Base-by-base conservation (phyloP, 2,113 vertebrate genomes). In the Gyps fulvus region DNA sequence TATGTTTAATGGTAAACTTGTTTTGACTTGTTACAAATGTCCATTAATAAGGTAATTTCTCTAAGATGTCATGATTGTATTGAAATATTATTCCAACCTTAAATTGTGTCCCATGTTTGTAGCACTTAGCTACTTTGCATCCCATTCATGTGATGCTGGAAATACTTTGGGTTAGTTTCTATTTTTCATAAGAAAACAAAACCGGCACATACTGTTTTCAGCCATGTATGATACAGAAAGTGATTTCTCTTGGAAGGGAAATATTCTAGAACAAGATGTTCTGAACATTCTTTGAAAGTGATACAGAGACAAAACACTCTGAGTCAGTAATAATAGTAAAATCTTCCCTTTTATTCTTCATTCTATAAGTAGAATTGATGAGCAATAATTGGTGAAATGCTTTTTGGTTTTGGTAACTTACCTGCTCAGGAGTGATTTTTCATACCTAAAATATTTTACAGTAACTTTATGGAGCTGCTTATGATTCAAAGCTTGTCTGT, bases 181-280 rank as follows among this genome's bases (percentile, higher is more conserved):
- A 0, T 1, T 93, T 92, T 95, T 66, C 63, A 22, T 61, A 49
- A 73, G 91, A 83, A 90, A 86, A 86, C 45, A 94, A 83, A 85
- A 18, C 2, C 20, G 8, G 70, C 45, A 90, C 1, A 5, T 90
- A 69, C 84, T 62, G 52, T 84, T 93, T 94, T 89, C 92, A 79
- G 61, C 90, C 66, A 19, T 69, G 74, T 95, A 72, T 77, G 45
- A 86, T 96, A 42, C 72, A 82, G 89, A 90, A 83, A 86, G 66
- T 82, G 88, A 84, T 91, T 94, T 93, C n/a, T 85, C 45, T 59
- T 95, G 85, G 94, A 95, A 94, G 83, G 66, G 43, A 93, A 77
- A 77, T 70, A 77, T 11, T 83, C 91, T 95, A 87, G 81, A 89
- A 97, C 94, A 90, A 95, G 52, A 83, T 89, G 90, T 97, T 98